phyloP scores from a whole-genome alignment of 1,140 invertebrate genomes.

The Heliconius congener region DNA sequence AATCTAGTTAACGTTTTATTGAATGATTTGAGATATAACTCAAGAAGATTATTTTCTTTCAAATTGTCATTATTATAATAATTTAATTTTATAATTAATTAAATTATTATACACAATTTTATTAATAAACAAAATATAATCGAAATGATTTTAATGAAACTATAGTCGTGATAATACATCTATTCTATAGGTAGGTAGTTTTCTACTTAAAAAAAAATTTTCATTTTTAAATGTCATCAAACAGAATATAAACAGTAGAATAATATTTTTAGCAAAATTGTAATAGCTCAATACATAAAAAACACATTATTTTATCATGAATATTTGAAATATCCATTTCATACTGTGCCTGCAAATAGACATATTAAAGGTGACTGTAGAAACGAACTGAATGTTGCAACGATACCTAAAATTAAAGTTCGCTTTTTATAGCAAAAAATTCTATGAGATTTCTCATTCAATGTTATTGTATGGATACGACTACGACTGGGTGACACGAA shows the following conservation, averaged over 20 bases:
- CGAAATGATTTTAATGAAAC: not conserved
- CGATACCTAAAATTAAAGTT: not conserved
- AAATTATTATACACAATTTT: not conserved
- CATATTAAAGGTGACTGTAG: not conserved
- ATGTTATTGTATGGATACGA: not conserved
- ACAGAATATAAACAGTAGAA: not conserved
- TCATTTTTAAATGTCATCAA: not conserved
- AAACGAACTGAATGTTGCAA: not conserved
- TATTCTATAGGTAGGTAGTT: not conserved
- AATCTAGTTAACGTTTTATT: too few relatives aligned
- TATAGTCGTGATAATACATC: not conserved
- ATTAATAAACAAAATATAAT: not conserved
- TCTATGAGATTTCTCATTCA: not conserved
- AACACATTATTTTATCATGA: not conserved
- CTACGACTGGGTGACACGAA: too few relatives aligned
- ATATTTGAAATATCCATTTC: not conserved
- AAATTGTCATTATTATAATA: too few relatives aligned
- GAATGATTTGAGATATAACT: too few relatives aligned
- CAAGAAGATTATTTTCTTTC: not conserved
- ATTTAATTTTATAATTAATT: too few relatives aligned
- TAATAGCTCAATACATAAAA: not conserved
- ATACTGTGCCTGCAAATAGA: not conserved
- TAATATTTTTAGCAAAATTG: slow-evolving; percentile 4
- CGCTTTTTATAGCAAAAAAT: not conserved
- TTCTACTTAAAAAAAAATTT: not conserved